Percentiles rank a stretch among this genome's conserved stretches.
These are phyloP conservation scores for Bombyx mandarina DNA, from an alignment of 1,140 invertebrate species.

Conservation along the genomic window DNA sequence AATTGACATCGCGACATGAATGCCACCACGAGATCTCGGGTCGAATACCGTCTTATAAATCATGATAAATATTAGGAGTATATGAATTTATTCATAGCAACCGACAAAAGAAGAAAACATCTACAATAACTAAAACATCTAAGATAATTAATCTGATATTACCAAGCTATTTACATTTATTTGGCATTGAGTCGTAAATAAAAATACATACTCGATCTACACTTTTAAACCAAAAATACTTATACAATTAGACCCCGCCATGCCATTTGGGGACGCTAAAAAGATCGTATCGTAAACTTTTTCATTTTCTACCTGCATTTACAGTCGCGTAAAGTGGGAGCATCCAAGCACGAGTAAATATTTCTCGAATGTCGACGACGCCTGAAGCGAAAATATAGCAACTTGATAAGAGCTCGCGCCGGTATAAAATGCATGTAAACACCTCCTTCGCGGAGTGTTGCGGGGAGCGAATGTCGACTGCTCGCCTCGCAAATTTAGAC, in stretches of 20 bases:
- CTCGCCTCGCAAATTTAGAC: conserved; percentile 31
- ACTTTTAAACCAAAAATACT: too few species aligned
- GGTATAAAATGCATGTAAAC: conserved; percentile 63
- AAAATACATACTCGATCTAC: too few species aligned
- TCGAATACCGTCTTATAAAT: too few species aligned
- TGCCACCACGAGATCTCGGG: too few species aligned
- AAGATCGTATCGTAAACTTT: conserved; percentile 66
- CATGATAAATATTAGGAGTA: too few species aligned
- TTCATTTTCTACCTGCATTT: conserved; percentile 68
- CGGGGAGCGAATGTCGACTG: conserved; percentile 37
- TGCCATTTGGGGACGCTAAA: conserved; percentile 45
- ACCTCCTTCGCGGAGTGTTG: conserved; percentile 38
- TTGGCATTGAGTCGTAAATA: too few species aligned
- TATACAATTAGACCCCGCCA: conserved; percentile 41
- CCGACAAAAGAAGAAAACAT: too few species aligned
- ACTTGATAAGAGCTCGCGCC: conserved; percentile 50
- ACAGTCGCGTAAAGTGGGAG: conserved; percentile 50
- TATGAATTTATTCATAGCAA: too few species aligned
- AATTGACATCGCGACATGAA: too few species aligned
- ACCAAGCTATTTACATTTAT: too few species aligned
- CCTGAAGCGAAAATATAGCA: conserved; percentile 52
- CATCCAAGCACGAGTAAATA: conserved; percentile 50
- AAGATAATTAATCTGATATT: too few species aligned
- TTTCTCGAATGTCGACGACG: conserved; percentile 58
- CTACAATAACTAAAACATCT: too few species aligned